Conservation (phyloP, 2,113 vertebrate genomes). For the Percopsis transmontana region DNA sequence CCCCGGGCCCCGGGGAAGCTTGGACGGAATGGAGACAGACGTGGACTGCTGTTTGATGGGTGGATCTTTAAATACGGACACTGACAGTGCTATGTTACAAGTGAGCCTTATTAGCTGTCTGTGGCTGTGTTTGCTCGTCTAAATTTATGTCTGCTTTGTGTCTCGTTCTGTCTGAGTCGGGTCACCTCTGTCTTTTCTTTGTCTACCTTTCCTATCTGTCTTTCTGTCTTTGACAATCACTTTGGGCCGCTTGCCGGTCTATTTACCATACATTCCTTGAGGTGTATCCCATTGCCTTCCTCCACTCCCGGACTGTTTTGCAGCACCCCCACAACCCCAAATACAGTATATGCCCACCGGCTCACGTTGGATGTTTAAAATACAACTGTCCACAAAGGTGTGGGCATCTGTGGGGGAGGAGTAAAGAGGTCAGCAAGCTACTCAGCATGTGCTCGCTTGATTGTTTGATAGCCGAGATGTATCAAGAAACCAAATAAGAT, state of each 20-base stretch:
- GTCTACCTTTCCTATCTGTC: slow-evolving; percentile 34
- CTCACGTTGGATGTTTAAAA: too few species aligned
- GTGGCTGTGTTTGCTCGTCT: slow-evolving; percentile 46
- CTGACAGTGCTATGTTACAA: slow-evolving; percentile 11
- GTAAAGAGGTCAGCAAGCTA: too few species aligned
- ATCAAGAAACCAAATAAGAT: too few species aligned
- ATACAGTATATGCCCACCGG: too few species aligned
- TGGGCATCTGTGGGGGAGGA: too few species aligned
- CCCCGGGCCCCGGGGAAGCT: background rate
- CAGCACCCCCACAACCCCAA: too few species aligned
- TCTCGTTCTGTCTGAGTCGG: slow-evolving; percentile 54
- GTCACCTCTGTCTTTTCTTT: background rate
- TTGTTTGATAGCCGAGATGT: too few species aligned
- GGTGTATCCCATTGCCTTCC: too few species aligned
- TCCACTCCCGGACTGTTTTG: too few species aligned
- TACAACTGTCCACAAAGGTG: too few species aligned
- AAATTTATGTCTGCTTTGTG: slow-evolving; percentile 53
- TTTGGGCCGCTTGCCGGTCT: background rate
- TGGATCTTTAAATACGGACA: slow-evolving; percentile 49
- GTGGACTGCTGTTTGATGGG: slow-evolving; percentile 38
- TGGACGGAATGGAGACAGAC: slow-evolving; percentile 4
- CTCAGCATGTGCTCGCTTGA: too few species aligned
- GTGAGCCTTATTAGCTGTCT: slow-evolving; percentile 28
- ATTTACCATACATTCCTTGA: slow-evolving; percentile 18
- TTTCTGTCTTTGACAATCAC: slow-evolving; percentile 8